Base-by-base conservation (phyloP, 2,888 invertebrate species). In the Resseliella maxima region DNA sequence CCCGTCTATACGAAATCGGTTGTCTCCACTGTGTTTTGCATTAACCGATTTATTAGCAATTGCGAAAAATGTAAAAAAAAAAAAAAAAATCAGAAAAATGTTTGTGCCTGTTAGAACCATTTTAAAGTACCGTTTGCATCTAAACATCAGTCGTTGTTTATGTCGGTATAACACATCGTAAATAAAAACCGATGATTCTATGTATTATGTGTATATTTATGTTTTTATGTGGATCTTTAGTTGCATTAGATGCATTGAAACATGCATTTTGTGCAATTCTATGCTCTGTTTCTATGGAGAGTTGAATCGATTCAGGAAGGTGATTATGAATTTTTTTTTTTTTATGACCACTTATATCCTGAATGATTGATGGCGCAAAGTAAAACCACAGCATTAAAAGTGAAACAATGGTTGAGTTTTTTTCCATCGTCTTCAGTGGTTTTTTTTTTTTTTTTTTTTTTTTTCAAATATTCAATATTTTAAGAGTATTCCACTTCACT, bases 11-110 rank as follows among this genome's bases (percentile, higher is more conserved):
- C 31, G 6, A 15, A 12, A 31, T 72, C 18, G 72, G 59, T 59
- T 59, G 59, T 59, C 24, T 59, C 72, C 35, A 35, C 35, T 72
- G 31, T n/a, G n/a, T 31, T 72, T 31, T 72, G 35, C 72, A 72
- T 72, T 31, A 72, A 15, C 72, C 31, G 72, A 31, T 72, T 72
- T 27, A 31, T 72, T 72, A 59, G 59, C 59, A 6, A n/a, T 31
- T 72, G 31, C 72, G 72, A 27, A 72, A 72, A 24, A 59, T 21
- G 15, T 2, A 27, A 59, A 50, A 18, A 50, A 10, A 50, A 50
- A 59, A 59, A n/a, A 1, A 24, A 24, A 24, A 24, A n/a, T n/a
- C n/a, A n/a, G n/a, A 24, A 6, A 59, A n/a, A 8, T 59, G 59
- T 6, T n/a, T n/a, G n/a, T 72, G 72, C 31, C 72, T 72, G 72